Evolutionary conservation across 2,113 vertebrate species (phyloP), one percentile per base, ranked within the genome.

Genomic region (Austrofundulus limnaeus): DNA sequence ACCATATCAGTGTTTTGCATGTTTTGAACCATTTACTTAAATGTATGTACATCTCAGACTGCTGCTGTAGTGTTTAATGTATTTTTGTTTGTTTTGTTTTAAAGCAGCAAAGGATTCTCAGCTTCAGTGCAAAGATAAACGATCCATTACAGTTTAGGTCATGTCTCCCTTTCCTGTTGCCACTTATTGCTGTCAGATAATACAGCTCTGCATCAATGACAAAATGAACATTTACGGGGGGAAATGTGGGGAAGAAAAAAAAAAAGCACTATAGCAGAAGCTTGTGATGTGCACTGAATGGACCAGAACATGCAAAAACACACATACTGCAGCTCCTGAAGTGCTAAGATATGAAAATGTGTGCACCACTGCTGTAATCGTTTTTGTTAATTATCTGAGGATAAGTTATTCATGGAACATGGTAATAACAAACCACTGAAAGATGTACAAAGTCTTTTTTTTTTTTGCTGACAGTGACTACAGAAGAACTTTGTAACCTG

Each of bases 281-380:
- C 23, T 19, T 49, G 11, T 52, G 59, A 39, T n/a, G 7, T 66
- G 55, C 23, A 56, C 42, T 28, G 41, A 65, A 61, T 20, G 38
- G 71, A 50, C 13, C 20, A 58, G 9, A 48, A 66, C 51, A 63
- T 80, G 70, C 51, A 58, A 71, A 79, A 81, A 68, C 37, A 60
- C 6, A 37, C 41, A 58, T 20, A 21, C 28, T 38, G 24, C 56
- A 9, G 14, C 48, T 57, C 38, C 38, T 43, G 16, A 52, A 62
- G 47, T 65, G 67, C 41, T 63, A 43, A 61, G 48, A 37, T 58
- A 39, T 71, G 23, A 66, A 42, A 21, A 41, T 54, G 67, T 81
- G 52, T 0, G 21, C 70, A 54, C 58, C 66, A 83, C 66, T 84
- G 80, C 70, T 84, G 78, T 75, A 66, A 21, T 45, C 45, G 47